A percentile compares a stretch with the other conserved stretches of the same genome.
phyloP scores from a whole-genome alignment of 1,140 invertebrate species.

The Drosophila leontia region DNA sequence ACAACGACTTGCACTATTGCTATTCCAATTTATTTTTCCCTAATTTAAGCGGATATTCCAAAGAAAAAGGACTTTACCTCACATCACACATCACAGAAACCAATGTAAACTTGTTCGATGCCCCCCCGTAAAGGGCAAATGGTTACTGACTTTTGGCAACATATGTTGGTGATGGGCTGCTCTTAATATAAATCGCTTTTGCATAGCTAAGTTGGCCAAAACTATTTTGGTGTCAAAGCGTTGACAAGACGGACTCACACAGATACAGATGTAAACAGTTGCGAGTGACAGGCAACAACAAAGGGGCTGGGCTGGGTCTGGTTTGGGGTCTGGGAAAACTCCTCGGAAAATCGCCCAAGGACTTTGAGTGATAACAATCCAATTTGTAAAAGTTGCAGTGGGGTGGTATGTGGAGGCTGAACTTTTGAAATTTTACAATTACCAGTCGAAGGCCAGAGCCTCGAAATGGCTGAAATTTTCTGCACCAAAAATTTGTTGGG shows the following conservation, averaged over 20 bases:
- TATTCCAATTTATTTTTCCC: neutral
- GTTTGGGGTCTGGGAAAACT: conserved; percentile 30
- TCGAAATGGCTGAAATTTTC: conserved; percentile 13
- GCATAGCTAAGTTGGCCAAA: conserved; percentile 56
- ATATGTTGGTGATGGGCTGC: conserved; percentile 37
- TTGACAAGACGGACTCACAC: conserved; percentile 46
- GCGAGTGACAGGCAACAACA: conserved; percentile 69
- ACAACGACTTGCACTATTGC: neutral
- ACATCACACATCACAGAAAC: neutral
- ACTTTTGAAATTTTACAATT: conserved; percentile 32
- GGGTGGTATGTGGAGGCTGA: neutral
- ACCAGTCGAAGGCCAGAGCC: conserved; percentile 28
- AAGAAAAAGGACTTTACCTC: neutral
- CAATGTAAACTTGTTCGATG: neutral
- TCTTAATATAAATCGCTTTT: conserved; percentile 57
- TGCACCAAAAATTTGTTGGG: neutral
- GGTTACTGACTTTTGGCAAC: conserved; percentile 4
- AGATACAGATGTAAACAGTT: conserved; percentile 42
- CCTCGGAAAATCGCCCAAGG: conserved; percentile 28
- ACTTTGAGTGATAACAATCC: conserved; percentile 69
- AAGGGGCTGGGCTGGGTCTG: conserved; percentile 64
- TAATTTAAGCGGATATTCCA: neutral
- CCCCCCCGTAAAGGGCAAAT: neutral
- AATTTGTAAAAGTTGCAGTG: conserved; percentile 51
- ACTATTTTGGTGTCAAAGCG: conserved; percentile 60